These are phyloP conservation scores for Scolanthus callimorphus DNA, from an alignment of 92 coral and sea anemone genomes.

Conservation along the genomic window DNA sequence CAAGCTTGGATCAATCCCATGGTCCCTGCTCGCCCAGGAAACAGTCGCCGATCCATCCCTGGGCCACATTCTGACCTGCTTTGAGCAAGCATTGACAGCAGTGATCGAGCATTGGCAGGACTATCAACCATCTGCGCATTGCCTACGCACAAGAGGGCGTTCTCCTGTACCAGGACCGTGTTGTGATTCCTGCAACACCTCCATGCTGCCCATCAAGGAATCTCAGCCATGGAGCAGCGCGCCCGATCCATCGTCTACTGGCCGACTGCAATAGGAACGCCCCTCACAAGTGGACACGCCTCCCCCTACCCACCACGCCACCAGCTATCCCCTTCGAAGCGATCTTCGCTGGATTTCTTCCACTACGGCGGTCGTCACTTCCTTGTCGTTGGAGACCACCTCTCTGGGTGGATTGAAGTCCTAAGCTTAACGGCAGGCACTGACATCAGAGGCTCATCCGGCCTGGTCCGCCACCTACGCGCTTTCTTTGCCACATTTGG, in stretches of 20 bases:
- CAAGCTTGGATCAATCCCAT: constrained; percentile 1
- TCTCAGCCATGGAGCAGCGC: constrained; percentile 41
- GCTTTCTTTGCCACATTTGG: no score
- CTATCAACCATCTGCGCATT: constrained; percentile 45
- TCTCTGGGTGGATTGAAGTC: constrained; percentile 17
- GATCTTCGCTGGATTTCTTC: constrained; percentile 41
- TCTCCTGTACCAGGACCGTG: constrained; percentile 45
- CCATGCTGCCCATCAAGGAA: constrained; percentile 62
- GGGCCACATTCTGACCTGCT: neutral
- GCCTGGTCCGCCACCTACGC: no score
- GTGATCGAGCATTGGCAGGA: constrained; percentile 18
- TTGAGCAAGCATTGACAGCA: constrained; percentile 8
- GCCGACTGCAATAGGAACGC: constrained; percentile 51
- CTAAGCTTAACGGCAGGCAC: constrained; percentile 17
- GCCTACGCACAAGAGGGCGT: constrained; percentile 45
- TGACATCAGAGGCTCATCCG: constrained; percentile 7
- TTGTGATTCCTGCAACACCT: constrained; percentile 47
- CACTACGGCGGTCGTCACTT: constrained; percentile 24
- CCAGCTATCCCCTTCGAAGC: constrained; percentile 42
- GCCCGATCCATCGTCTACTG: constrained; percentile 19
- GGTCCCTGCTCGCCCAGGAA: neutral
- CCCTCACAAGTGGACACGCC: constrained; percentile 25
- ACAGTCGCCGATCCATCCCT: neutral
- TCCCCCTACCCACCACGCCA: constrained; percentile 22
- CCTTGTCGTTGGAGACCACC: constrained; percentile 14